Conservation (phyloP, 1,140 invertebrate species). For the Dysdera silvatica region DNA sequence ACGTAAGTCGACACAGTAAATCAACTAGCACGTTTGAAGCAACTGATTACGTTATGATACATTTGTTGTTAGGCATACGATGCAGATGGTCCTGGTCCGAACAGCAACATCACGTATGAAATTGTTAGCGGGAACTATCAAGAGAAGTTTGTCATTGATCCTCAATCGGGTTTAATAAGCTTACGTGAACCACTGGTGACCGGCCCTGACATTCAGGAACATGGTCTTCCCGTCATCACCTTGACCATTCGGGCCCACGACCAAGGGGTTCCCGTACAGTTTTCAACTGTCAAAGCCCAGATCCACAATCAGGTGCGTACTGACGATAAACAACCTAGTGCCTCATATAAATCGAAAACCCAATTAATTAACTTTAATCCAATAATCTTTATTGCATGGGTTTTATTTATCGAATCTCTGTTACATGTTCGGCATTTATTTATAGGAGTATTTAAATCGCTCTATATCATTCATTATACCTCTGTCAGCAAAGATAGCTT, state of each 20-base stretch:
- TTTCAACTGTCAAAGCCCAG: constrained; percentile 29
- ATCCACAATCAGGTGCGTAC: constrained; percentile 31
- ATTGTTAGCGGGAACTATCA: constrained; percentile 68
- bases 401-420: not conserved
- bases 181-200: constrained; percentile 23
- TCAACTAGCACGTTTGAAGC: too few relatives aligned
- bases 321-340: too few relatives aligned
- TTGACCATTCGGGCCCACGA: constrained; percentile 35
- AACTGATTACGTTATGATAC: too few relatives aligned
- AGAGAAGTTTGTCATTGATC: constrained; percentile 57
- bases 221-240: constrained; percentile 23
- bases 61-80: constrained; percentile 71
- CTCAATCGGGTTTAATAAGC: constrained; percentile 35
- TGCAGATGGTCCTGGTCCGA: constrained; percentile 71
- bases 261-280: constrained; percentile 33
- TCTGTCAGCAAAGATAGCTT: constrained; percentile 9
- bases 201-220: constrained; percentile 13
- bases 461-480: constrained; percentile 27
- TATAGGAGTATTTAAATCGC: constrained; percentile 30
- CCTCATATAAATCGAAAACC: not conserved
- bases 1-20: too few relatives aligned
- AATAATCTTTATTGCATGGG: not conserved
- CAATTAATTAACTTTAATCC: not conserved
- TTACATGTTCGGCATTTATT: not conserved
- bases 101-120: constrained; percentile 77